Evolutionary conservation across 2,888 invertebrate species (phyloP).

Genomic region (Lepidocyrtinus sp.): DNA sequence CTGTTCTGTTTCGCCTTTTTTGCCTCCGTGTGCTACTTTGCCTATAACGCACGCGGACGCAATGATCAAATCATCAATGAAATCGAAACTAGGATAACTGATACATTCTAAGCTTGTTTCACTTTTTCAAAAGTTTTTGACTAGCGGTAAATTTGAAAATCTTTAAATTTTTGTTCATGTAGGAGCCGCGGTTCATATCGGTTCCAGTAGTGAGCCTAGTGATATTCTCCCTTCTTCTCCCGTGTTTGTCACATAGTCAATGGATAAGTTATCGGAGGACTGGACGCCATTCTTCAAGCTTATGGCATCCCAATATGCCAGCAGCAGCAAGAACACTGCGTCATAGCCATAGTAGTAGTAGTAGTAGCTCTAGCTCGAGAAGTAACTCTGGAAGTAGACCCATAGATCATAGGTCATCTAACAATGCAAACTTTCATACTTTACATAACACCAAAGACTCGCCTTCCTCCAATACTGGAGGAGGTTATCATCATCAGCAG

Average conservation of each 20-base stretch:
- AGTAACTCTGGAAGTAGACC: constrained; percentile 16
- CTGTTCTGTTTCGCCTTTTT: constrained; percentile 3
- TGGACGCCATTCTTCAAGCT: constrained; percentile 37
- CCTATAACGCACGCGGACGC: background rate
- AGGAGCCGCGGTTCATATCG: constrained; percentile 45
- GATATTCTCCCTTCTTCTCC: constrained; percentile 27
- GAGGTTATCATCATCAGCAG: constrained; percentile 37
- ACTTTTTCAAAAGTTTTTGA: background rate
- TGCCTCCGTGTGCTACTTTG: background rate
- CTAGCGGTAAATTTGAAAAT: constrained; percentile 23
- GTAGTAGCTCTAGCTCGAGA: constrained; percentile 20
- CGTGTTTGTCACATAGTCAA: constrained; percentile 39
- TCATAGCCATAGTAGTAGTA: constrained; percentile 44
- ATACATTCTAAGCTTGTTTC: constrained; percentile 1
- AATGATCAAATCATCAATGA: too few relatives aligned
- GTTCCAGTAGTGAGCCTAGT: constrained; percentile 37
- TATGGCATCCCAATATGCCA: constrained; percentile 62
- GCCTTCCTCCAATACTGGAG: background rate
- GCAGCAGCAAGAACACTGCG: constrained; percentile 44
- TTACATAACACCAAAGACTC: background rate
- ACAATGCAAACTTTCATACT: constrained; percentile 25
- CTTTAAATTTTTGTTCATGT: constrained; percentile 17
- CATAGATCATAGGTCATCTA: constrained; percentile 40
- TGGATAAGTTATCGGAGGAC: constrained; percentile 44
- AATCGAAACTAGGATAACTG: constrained; percentile 20